phyloP scores from a whole-genome alignment of 2,797 vertebrate species.

The Hafferia zeledoni region DNA sequence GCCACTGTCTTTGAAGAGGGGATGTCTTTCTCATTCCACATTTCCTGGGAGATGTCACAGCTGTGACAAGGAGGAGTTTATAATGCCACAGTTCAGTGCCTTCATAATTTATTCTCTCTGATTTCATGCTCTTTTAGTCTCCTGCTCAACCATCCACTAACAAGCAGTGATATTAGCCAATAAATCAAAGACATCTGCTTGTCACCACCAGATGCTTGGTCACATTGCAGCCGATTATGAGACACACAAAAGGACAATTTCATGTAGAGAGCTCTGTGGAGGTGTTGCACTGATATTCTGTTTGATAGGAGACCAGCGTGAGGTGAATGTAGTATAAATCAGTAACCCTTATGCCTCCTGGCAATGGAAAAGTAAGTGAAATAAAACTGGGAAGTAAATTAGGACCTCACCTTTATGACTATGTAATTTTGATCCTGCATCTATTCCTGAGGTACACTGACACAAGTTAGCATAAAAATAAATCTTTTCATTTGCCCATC shows the following conservation, averaged over 20 bases:
- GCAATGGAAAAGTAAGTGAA: slow-evolving; percentile 68
- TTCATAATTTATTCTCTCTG: slow-evolving; percentile 89
- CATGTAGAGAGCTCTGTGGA: slow-evolving; percentile 80
- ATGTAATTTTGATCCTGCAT: slow-evolving; percentile 29
- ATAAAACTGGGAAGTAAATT: slow-evolving; percentile 72
- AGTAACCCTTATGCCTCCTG: slow-evolving; percentile 71
- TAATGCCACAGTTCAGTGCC: slow-evolving; percentile 82
- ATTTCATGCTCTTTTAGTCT: slow-evolving; percentile 85
- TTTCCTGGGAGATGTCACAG: slow-evolving; percentile 81
- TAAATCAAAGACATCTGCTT: slow-evolving; percentile 92
- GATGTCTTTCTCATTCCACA: slow-evolving; percentile 75
- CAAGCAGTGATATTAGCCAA: slow-evolving; percentile 89
- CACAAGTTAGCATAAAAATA: slow-evolving; percentile 38
- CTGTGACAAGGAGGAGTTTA: slow-evolving; percentile 80
- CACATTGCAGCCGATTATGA: slow-evolving; percentile 88
- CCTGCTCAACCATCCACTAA: slow-evolving; percentile 87
- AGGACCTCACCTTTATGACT: slow-evolving; percentile 56
- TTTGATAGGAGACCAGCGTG: slow-evolving; percentile 83
- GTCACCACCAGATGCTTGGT: slow-evolving; percentile 89
- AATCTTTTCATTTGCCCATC: slow-evolving; percentile 15
- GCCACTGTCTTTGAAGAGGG: slow-evolving; percentile 72
- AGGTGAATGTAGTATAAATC: slow-evolving; percentile 72
- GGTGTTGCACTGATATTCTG: slow-evolving; percentile 78
- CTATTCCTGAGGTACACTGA: slow-evolving; percentile 10
- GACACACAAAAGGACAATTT: slow-evolving; percentile 82